Percentiles rank a stretch among this genome's conserved stretches.
Evolutionary conservation across 2,113 vertebrate genomes (phyloP).

Genomic region (Okapia johnstoni): DNA sequence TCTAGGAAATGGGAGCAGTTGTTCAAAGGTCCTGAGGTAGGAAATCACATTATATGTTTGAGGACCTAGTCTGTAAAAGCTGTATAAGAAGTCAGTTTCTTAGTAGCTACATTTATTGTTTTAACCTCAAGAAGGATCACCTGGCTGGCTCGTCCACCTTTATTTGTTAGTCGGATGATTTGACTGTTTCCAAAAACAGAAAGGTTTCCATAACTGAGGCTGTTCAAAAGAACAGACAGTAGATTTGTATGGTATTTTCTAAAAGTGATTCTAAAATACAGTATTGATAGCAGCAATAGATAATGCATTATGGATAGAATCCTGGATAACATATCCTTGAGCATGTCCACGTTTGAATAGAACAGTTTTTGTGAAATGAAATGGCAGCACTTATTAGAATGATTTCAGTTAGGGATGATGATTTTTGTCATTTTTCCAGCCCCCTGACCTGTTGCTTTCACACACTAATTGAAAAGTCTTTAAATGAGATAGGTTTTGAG

Average conservation of each 20-base stretch:
- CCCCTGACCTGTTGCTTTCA: neutral
- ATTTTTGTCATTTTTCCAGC: neutral
- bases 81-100: neutral
- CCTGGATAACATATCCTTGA: neutral
- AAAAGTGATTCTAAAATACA: neutral
- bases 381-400: slow-evolving; percentile 26
- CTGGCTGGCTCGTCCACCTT: neutral
- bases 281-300: neutral
- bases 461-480: neutral
- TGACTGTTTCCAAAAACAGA: neutral
- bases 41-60: neutral
- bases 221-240: neutral
- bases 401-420: neutral
- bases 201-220: neutral
- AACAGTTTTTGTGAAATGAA: neutral
- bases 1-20: neutral
- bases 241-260: neutral
- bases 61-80: neutral
- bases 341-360: neutral
- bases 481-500: neutral
- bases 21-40: neutral
- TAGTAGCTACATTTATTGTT: slow-evolving; percentile 16
- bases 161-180: neutral
- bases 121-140: neutral
- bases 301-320: neutral